These are phyloP conservation scores for Xanthorhoe spadicearia DNA, from an alignment of 2,888 invertebrate genomes.

Conservation along the genomic window DNA sequence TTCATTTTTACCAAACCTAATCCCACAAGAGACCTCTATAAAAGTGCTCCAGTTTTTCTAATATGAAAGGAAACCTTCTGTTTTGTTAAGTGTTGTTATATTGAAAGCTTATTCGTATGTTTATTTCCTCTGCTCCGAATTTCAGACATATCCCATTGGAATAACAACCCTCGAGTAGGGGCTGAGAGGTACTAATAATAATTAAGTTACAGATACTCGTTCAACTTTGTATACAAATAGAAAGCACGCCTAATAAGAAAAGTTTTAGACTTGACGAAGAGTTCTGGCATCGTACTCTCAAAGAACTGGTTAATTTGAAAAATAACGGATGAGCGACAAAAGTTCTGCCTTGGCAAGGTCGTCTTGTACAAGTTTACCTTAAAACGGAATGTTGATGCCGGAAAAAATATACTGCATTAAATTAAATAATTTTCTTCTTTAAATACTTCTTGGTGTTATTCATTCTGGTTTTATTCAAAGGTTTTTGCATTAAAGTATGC, in stretches of 20 bases:
- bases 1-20: slow-evolving; percentile 7
- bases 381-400: slow-evolving; percentile 17
- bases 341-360: slow-evolving; percentile 28
- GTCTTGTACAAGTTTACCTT: slow-evolving; percentile 15
- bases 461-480: too few relatives aligned
- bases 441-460: background rate
- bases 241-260: slow-evolving; percentile 28
- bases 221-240: slow-evolving; percentile 35
- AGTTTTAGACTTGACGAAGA: slow-evolving; percentile 7
- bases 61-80: slow-evolving; percentile 25
- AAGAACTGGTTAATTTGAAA: slow-evolving; percentile 34
- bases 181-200: slow-evolving; percentile 34
- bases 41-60: slow-evolving; percentile 25
- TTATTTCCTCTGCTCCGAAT: slow-evolving; percentile 28
- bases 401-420: background rate
- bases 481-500: background rate
- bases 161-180: slow-evolving; percentile 31
- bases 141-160: slow-evolving; percentile 33
- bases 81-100: slow-evolving; percentile 26
- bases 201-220: slow-evolving; percentile 39
- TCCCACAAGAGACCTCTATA: slow-evolving; percentile 14
- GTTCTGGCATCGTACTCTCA: slow-evolving; percentile 13
- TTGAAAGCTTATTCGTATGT: slow-evolving; percentile 36
- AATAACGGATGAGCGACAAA: slow-evolving; percentile 30
- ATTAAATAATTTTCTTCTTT: background rate